phyloP scores from a whole-genome alignment of 2,113 vertebrate genomes.

The Motacilla alba region DNA sequence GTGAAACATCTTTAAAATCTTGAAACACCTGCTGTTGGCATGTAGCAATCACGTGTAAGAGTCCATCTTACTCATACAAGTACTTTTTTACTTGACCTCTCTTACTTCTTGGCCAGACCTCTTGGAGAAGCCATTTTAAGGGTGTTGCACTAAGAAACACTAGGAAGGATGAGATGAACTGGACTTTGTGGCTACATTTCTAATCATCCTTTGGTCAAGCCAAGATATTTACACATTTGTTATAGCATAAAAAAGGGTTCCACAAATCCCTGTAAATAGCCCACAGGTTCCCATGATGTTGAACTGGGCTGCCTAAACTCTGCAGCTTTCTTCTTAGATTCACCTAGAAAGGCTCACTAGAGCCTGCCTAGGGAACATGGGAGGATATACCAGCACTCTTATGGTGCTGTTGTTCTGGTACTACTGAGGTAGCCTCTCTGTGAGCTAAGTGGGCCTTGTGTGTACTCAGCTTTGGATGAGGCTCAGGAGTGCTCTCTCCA shows the following conservation, averaged over 20 bases:
- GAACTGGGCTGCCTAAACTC: not conserved
- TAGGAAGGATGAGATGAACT: not conserved
- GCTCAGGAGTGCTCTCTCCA: not conserved
- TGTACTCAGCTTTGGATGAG: accelerated
- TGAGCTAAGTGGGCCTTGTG: not conserved
- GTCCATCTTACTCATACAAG: not conserved
- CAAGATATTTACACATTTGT: not conserved
- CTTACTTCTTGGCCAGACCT: not conserved
- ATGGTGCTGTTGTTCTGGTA: not conserved
- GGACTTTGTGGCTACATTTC: not conserved
- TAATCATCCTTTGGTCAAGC: not conserved
- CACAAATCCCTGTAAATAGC: not conserved
- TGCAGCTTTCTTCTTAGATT: not conserved
- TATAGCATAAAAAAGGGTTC: not conserved
- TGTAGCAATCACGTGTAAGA: accelerated
- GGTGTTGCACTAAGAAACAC: not conserved
- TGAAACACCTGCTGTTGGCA: accelerated
- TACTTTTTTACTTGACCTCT: not conserved
- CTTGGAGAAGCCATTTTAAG: not conserved
- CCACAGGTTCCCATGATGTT: not conserved
- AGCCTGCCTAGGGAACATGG: not conserved
- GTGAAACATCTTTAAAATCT: not conserved
- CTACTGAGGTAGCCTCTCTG: not conserved
- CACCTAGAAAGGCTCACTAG: not conserved
- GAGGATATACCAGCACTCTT: not conserved